phyloP scores from a whole-genome alignment of 2,113 vertebrate species.

The Lepidothrix coronata region DNA sequence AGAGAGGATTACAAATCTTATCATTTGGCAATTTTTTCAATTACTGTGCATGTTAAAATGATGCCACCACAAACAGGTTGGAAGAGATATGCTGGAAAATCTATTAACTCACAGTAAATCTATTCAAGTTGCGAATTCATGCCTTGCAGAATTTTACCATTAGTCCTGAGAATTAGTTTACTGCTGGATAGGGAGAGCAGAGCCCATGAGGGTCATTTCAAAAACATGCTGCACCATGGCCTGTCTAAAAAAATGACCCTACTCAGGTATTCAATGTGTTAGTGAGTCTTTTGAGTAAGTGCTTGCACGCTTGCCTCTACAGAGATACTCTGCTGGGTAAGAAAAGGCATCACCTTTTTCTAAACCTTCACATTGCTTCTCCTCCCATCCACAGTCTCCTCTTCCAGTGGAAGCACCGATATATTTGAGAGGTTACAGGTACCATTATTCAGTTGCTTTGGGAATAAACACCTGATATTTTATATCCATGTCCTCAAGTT shows the following conservation, averaged over 20 bases:
- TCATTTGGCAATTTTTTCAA: slow-evolving; percentile 18
- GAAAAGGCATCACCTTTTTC: not conserved
- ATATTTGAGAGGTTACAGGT: not conserved
- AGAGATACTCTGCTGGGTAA: not conserved
- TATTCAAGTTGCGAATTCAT: not conserved
- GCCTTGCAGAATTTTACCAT: slow-evolving; percentile 49
- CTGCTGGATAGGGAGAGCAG: not conserved
- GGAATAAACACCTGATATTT: not conserved
- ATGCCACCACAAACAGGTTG: slow-evolving; percentile 25
- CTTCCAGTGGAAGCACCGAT: not conserved
- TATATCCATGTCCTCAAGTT: not conserved
- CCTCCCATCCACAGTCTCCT: not conserved
- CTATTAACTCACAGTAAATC: slow-evolving; percentile 46
- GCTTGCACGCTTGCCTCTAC: not conserved
- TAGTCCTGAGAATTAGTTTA: slow-evolving; percentile 32
- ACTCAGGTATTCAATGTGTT: not conserved
- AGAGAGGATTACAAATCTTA: not conserved
- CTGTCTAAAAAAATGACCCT: not conserved
- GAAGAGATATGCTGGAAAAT: not conserved
- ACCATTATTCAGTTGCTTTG: not conserved
- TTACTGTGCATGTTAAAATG: slow-evolving; percentile 14
- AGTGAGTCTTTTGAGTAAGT: not conserved
- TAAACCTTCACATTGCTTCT: not conserved
- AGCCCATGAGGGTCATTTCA: slow-evolving; percentile 21
- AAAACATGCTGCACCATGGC: not conserved